Conservation (phyloP, 1,140 invertebrate species). For the Cheumatopsyche charites region DNA sequence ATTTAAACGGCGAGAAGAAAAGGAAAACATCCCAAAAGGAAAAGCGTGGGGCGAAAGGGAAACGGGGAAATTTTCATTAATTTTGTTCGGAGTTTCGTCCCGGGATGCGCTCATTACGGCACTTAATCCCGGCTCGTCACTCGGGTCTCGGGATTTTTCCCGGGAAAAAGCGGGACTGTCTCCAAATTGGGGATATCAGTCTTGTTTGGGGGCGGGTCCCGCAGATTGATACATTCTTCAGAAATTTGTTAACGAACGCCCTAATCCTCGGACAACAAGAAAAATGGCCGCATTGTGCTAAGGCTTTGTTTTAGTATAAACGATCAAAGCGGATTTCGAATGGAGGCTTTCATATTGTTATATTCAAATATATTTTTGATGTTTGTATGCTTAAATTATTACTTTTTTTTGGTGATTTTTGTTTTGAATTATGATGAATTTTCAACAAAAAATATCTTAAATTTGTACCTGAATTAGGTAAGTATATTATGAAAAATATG, state of each 20-base stretch:
- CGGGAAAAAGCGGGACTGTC: conserved; percentile 33
- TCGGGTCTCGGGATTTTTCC: conserved; percentile 24
- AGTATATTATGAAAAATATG: no score
- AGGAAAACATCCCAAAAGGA: no score
- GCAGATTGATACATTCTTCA: conserved; percentile 28
- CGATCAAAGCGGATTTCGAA: no score
- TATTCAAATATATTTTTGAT: conserved; percentile 9
- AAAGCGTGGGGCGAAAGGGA: conserved; percentile 37
- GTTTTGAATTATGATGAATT: no score
- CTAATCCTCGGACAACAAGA: conserved; percentile 14
- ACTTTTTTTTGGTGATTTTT: conserved; percentile 12
- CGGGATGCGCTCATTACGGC: conserved; percentile 47
- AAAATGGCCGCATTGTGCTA: no score
- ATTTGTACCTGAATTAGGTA: no score
- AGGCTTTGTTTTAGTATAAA: no score
- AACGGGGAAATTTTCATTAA: no score
- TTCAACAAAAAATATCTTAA: no score
- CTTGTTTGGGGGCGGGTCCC: background rate
- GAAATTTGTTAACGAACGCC: conserved; percentile 33
- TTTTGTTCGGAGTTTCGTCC: background rate
- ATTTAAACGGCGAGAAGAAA: no score
- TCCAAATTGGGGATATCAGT: conserved; percentile 32
- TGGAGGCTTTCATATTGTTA: no score
- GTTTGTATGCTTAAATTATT: conserved; percentile 23
- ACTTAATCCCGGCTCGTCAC: conserved; percentile 36